Percentiles rank a stretch among this genome's conserved stretches.
Conservation (phyloP, 1,140 invertebrate species). For the Aphaenogaster ashmeadi region DNA sequence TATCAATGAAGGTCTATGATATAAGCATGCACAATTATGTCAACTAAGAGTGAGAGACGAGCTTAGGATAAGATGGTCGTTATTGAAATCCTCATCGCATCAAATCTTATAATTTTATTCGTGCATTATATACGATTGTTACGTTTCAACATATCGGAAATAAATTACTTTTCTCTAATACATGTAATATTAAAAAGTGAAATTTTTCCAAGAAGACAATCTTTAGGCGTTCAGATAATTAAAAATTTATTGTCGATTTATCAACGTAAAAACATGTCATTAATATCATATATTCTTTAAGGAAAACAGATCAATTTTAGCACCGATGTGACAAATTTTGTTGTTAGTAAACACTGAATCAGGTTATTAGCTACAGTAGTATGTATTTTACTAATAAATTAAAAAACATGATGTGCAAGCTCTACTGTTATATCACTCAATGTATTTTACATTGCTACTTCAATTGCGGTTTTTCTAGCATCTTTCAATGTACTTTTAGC, state of each 20-base stretch:
- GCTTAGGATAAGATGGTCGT: neutral
- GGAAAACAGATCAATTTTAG: conserved; percentile 1
- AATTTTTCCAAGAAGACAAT: neutral
- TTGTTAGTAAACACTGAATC: conserved; percentile 29
- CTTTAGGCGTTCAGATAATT: conserved; percentile 14
- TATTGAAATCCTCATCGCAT: neutral
- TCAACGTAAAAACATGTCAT: conserved; percentile 29
- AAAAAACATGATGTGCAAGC: neutral
- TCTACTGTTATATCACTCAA: neutral
- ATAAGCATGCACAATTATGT: neutral
- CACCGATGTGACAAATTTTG: neutral
- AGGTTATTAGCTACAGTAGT: neutral
- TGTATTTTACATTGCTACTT: neutral
- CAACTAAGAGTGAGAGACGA: neutral
- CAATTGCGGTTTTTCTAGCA: conserved; percentile 65
- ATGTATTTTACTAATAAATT: conserved; percentile 6
- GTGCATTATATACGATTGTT: neutral
- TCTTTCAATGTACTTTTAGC: neutral
- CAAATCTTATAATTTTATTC: conserved; percentile 1
- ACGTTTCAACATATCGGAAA: neutral
- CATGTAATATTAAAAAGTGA: neutral
- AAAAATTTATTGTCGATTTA: conserved; percentile 29
- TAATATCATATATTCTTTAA: neutral
- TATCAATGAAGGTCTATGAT: neutral
- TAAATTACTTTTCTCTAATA: conserved; percentile 19